Evolutionary conservation across 2,797 vertebrate species (phyloP), one percentile per base, ranked within the genome.

Genomic region (Hoplostethus mediterraneus): DNA sequence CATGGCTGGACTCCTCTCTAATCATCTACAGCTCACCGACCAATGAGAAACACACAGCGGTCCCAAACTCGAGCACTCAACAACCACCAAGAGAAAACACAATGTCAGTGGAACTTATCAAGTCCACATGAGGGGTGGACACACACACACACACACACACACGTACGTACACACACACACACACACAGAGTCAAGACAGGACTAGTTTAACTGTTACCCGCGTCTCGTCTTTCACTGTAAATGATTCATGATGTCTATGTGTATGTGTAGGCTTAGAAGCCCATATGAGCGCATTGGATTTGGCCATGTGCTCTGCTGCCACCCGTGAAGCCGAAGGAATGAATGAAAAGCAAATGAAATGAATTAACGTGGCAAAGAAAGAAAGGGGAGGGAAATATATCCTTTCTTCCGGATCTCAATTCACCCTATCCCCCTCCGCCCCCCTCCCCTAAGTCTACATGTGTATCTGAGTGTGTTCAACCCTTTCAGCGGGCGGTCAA

Each of bases 81-180:
- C 87, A 89, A 91, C 90, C 91, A 86, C 91, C 77, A 85, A 93
- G 90, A 90, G 88, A 92, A 93, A 93, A 92, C 89, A 92, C 89
- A 87, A 80, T 90, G 90, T 93, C 90, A 90, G 88, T 81, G 79
- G 73, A 91, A 92, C 90, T 92, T 91, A 93, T 92, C 90, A 88
- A 88, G 86, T 90, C 89, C 90, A 90, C 89, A 93, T 91, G 91
- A 92, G 85, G 73, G 70, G 21, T 70, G 80, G 79, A 88, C 84
- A 80, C 75, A 79, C 14, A 59, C 70, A 64, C 64, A 63, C 60
- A 78, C 61, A 71, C 67, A 75, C 57, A 66, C 70, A 62, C 49
- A 67, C 72, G 55, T 55, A 74, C 44, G 49, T 52, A 69, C 75
- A 80, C 49, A 72, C 67, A 73, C 21, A 62, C n/a, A 36, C 47